A percentile compares a stretch with the other conserved stretches of the same genome.
phyloP scores from a whole-genome alignment of 2,888 invertebrate genomes.

The Zootermopsis nevadensis region DNA sequence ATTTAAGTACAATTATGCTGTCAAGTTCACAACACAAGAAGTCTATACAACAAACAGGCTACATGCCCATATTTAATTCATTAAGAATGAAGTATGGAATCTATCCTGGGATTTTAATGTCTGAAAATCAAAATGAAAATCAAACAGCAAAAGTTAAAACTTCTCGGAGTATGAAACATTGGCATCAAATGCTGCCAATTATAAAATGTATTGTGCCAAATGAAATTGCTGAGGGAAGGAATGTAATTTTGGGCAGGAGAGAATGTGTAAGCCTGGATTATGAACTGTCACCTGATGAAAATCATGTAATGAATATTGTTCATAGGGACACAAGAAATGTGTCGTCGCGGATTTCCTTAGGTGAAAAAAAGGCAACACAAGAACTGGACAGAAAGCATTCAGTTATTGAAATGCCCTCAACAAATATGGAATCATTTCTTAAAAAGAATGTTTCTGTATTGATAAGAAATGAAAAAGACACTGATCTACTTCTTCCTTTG shows the following conservation, averaged over 20 bases:
- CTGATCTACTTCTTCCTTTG: constrained; percentile 17
- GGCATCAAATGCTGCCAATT: constrained; percentile 16
- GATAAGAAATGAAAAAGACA: neutral
- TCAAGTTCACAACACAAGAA: constrained; percentile 24
- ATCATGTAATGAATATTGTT: constrained; percentile 20
- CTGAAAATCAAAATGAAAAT: constrained; percentile 11
- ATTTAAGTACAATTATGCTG: constrained; percentile 41
- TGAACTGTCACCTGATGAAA: neutral
- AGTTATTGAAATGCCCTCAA: neutral
- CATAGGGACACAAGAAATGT: constrained; percentile 34
- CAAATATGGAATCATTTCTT: neutral
- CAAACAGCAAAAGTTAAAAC: neutral
- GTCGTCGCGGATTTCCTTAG: neutral
- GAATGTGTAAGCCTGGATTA: neutral
- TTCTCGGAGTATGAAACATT: neutral
- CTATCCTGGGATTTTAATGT: constrained; percentile 24
- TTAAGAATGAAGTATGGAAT: neutral
- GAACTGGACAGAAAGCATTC: neutral
- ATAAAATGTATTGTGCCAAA: constrained; percentile 32
- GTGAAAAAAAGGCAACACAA: neutral
- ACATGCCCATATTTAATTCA: constrained; percentile 42
- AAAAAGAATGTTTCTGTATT: neutral
- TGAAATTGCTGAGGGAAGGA: neutral
- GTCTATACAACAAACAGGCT: neutral
- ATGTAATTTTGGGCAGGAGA: neutral